These are phyloP conservation scores for Akabosia matsudoensis DNA, from an alignment of 1,140 invertebrate genomes.

Conservation along the genomic window DNA sequence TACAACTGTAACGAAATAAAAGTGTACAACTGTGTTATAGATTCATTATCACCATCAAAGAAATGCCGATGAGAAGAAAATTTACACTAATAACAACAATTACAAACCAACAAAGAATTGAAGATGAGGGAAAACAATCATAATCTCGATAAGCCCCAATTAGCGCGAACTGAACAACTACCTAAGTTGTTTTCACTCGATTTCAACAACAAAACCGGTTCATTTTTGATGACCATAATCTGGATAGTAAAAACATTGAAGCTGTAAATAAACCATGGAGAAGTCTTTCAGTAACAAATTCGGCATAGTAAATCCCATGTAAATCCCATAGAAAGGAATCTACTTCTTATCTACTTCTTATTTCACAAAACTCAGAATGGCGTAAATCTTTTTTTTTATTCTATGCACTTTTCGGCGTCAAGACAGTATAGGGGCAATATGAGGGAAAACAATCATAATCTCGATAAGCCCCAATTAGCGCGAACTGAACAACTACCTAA, in stretches of 20 bases:
- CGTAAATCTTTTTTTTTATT: no score
- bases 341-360: no score
- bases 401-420: no score
- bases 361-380: no score
- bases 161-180: background rate
- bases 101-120: no score
- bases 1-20: background rate
- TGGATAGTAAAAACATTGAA: background rate
- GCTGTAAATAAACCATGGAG: no score
- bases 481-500: constrained; percentile 15
- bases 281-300: no score
- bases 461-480: constrained; percentile 24
- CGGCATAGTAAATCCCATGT: no score
- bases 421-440: background rate
- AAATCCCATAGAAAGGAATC: no score
- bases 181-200: background rate
- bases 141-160: background rate
- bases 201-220: constrained; percentile 12
- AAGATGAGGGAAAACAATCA: background rate
- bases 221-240: background rate
- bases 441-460: constrained; percentile 12
- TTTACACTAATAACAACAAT: no score
- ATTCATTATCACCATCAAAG: background rate
- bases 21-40: background rate
- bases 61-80: no score